Base-by-base conservation (phyloP, 2,888 invertebrate species). In the Tryphoninae sp. region DNA sequence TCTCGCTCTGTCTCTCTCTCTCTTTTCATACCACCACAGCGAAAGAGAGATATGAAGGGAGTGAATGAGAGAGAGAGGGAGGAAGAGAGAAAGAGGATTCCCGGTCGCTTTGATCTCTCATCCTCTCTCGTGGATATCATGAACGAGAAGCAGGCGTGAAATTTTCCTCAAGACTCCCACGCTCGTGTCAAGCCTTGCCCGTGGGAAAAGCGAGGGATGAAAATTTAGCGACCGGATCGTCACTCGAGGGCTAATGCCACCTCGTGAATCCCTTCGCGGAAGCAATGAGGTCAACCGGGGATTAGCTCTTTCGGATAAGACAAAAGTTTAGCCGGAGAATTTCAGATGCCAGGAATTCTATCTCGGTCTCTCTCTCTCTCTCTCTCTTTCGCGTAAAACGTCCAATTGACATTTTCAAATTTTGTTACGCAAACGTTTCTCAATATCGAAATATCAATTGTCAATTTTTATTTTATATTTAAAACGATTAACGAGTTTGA, bases 251-350 rank as follows among this genome's bases (percentile, higher is more conserved):
- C 23, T 26, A 26, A 62, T 55, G 19, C 64, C 53, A n/a, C 16
- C 58, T 45, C 2, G 33, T 45, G 45, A 75, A 75, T 67, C 65
- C 26, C 22, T 6, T n/a, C 2, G 58, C 26, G 7, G 42, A 59
- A 58, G 19, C n/a, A 16, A 22, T 8, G 33, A 45, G 59, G n/a
- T 61, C 33, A n/a, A 33, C 19, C 4, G 40, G 51, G 53, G 64
- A 62, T 64, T 51, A 74, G 40, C 55, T 16, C 51, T 62, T 62
- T 64, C 64, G 42, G 55, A 74, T 53, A 33, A 11, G 53, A 61
- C 53, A n/a, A 65, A 64, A 67, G 16, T 55, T 74, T 64, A 23
- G 11, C 16, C 33, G 11, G 49, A 11, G 45, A 45, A 49, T 65
- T 65, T 23, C 22, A 65, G 33, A 61, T 58, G 42, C 49, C 22